Conservation (phyloP, 2,113 vertebrate species). For the Trinectes maculatus region DNA sequence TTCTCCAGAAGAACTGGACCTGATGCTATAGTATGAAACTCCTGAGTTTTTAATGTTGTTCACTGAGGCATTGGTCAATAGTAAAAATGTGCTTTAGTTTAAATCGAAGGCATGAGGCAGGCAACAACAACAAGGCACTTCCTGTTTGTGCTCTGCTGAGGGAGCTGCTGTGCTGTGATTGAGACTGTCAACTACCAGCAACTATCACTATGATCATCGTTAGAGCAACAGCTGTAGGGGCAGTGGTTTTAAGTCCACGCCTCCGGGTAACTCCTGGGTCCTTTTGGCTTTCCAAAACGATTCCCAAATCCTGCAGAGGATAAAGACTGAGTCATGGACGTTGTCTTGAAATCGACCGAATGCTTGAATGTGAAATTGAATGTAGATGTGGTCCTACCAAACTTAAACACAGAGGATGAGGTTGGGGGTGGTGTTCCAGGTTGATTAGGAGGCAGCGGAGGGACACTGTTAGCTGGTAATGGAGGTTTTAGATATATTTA, state of each 20-base stretch:
- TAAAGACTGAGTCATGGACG: background rate
- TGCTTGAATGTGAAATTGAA: background rate
- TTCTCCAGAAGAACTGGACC: background rate
- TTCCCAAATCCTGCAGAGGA: constrained; percentile 87
- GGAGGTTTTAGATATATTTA: background rate
- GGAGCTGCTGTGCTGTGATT: constrained; percentile 20
- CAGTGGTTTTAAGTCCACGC: constrained; percentile 80
- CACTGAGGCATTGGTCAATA: background rate
- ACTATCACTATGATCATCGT: too few species aligned
- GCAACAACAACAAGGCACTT: background rate
- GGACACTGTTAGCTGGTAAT: constrained; percentile 56
- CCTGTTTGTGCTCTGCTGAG: constrained; percentile 9
- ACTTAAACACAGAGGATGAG: constrained; percentile 59
- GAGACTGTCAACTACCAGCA: background rate
- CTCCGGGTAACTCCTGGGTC: constrained; percentile 89
- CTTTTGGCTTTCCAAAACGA: constrained; percentile 94
- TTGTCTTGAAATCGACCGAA: background rate
- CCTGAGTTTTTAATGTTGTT: background rate
- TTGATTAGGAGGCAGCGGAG: constrained; percentile 31
- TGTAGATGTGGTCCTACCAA: constrained; percentile 59
- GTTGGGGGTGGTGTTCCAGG: constrained; percentile 35
- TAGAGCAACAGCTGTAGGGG: too few species aligned
- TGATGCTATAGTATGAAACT: background rate
- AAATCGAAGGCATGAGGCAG: background rate
- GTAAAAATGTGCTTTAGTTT: background rate